These are phyloP conservation scores for Oopsacas minuta DNA, from an alignment of 37 sponge, comb jelly and placozoan species.

Conservation along the genomic window DNA sequence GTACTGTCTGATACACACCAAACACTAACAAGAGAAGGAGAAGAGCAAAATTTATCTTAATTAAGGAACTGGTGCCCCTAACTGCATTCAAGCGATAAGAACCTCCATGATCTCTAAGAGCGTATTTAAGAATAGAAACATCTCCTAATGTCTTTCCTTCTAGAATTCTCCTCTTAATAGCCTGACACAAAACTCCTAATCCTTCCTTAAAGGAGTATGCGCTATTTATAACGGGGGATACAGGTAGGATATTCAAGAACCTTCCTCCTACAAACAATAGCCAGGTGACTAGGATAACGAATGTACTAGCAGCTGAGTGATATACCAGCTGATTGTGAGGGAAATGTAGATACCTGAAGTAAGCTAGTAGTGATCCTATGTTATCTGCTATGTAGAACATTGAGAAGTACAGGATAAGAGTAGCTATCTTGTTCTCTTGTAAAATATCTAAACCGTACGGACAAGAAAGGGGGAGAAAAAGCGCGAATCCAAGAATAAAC, in stretches of 20 bases:
- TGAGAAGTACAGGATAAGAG: not conserved
- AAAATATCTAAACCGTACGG: not conserved
- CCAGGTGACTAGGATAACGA: not conserved
- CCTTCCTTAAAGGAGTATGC: not conserved
- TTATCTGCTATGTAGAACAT: slow-evolving; percentile 13
- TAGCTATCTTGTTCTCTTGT: not conserved
- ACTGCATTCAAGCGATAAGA: not conserved
- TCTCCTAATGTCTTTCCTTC: not conserved
- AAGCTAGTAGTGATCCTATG: not conserved
- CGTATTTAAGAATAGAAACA: not conserved
- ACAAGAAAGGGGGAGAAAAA: not conserved
- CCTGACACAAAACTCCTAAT: not conserved
- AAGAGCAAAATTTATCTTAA: not conserved
- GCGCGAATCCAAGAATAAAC: not conserved
- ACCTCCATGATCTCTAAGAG: slow-evolving; percentile 6
- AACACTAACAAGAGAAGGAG: not conserved
- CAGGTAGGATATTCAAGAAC: not conserved
- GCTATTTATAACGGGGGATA: not conserved
- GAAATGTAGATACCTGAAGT: not conserved
- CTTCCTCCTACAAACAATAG: not conserved
- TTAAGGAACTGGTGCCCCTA: not conserved
- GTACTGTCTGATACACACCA: not conserved
- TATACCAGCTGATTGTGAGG: not conserved
- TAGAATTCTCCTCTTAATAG: not conserved
- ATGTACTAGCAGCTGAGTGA: not conserved